Base-by-base conservation (phyloP, 1,140 invertebrate genomes). In the Sinonovacula constricta region DNA sequence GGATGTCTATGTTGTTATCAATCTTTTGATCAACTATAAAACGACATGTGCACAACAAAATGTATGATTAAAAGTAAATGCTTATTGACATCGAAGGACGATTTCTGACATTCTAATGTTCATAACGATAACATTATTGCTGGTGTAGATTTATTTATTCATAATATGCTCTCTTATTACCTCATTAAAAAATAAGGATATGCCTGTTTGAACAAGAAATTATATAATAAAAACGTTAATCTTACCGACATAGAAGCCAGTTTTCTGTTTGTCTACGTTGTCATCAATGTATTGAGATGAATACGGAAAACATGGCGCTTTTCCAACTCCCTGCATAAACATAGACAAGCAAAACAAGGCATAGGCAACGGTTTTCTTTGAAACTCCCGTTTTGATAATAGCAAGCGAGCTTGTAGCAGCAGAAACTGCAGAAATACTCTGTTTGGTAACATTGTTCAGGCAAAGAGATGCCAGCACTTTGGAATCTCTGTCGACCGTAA, bases 201-300 rank as follows among this genome's bases (percentile, higher is more conserved):
- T n/a, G n/a, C n/a, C n/a, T n/a, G n/a, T n/a, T n/a, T n/a, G n/a
- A n/a, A n/a, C n/a, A n/a, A n/a, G n/a, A n/a, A n/a, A n/a, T n/a
- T n/a, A n/a, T n/a, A n/a, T n/a, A n/a, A n/a, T n/a, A n/a, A n/a
- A n/a, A n/a, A n/a, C n/a, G n/a, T n/a, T n/a, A n/a, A 31, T 18
- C n/a, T 56, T 76, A 76, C 72, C 72, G 4, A 76, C 36, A 22
- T 76, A 76, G 30, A 57, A 76, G 36, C 72, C 72, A 28, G 72
- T 76, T 57, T 76, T 76, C 53, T 51, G 24, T 45, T 76, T 51
- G 31, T 76, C 72, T 0, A 65, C 72, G 26, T 67, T 76, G 33
- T 76, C 72, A 26, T 76, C 72, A 15, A 76, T 36, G 30, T 76
- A 76, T 30, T 76, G 49, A 1, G 62, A 39, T 2, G 72, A 76